A percentile compares a stretch with the other conserved stretches of the same genome.
These are phyloP conservation scores for Andrena flavipes DNA, from an alignment of 2,888 invertebrate species.

Conservation along the genomic window DNA sequence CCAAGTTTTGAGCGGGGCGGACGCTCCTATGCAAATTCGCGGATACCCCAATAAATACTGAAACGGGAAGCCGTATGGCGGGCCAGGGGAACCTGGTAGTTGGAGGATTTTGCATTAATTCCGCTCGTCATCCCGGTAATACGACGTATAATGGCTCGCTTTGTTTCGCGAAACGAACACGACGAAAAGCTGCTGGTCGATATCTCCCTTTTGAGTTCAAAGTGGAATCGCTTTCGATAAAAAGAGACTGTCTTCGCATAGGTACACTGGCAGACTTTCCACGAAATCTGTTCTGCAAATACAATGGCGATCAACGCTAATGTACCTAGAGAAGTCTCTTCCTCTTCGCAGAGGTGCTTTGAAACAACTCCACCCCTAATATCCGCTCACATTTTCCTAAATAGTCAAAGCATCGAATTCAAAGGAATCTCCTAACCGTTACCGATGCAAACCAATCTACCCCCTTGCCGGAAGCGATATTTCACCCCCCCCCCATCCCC, in stretches of 20 bases:
- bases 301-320: too few relatives aligned
- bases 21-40: constrained; percentile 83
- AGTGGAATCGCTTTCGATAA: neutral
- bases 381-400: neutral
- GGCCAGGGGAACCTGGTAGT: constrained; percentile 30
- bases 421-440: neutral
- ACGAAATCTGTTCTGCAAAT: too few relatives aligned
- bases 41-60: constrained; percentile 83
- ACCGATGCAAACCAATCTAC: neutral
- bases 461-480: too few relatives aligned
- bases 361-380: too few relatives aligned
- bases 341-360: too few relatives aligned
- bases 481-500: neutral
- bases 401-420: neutral
- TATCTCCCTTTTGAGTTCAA: neutral
- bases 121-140: constrained; percentile 58
- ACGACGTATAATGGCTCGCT: constrained; percentile 44
- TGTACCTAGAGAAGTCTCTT: too few relatives aligned
- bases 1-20: constrained; percentile 60
- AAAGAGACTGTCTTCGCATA: neutral
- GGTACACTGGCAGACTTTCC: too few relatives aligned
- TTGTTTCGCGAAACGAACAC: constrained; percentile 21
- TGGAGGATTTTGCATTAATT: constrained; percentile 79
- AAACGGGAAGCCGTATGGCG: constrained; percentile 74
- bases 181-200: neutral